These are phyloP conservation scores for Lontra canadensis DNA, from an alignment of 2,113 vertebrate genomes.

Conservation along the genomic window DNA sequence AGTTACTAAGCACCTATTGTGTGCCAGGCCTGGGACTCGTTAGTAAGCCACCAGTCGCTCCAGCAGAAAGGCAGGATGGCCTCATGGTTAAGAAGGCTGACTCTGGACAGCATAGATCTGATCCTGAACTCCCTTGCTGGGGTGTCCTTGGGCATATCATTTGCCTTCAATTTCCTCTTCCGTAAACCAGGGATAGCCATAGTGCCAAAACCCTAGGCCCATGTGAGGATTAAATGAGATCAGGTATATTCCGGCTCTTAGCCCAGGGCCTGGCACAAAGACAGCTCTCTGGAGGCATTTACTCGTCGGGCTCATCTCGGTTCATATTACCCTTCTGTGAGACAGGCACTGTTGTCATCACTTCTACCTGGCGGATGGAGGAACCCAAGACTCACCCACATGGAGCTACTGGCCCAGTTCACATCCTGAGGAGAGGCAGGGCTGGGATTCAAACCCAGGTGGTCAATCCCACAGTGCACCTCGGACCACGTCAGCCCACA, in stretches of 20 bases:
- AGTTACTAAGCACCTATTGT: neutral
- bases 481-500: neutral
- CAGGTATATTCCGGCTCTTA: neutral
- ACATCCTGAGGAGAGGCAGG: neutral
- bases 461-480: neutral
- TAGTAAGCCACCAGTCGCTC: neutral
- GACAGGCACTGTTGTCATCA: neutral
- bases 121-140: neutral
- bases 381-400: neutral
- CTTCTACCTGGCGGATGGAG: neutral
- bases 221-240: neutral
- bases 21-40: neutral
- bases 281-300: neutral
- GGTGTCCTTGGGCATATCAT: neutral
- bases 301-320: neutral
- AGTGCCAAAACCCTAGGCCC: neutral
- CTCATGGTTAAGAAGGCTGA: neutral
- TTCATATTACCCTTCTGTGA: neutral
- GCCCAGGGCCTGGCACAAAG: neutral
- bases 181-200: neutral
- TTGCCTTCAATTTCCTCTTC: neutral
- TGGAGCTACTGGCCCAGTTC: neutral
- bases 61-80: too few relatives aligned
- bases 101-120: neutral
- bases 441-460: neutral